These are phyloP conservation scores for Falco rusticolus DNA, from an alignment of 2,797 vertebrate genomes.

Conservation along the genomic window DNA sequence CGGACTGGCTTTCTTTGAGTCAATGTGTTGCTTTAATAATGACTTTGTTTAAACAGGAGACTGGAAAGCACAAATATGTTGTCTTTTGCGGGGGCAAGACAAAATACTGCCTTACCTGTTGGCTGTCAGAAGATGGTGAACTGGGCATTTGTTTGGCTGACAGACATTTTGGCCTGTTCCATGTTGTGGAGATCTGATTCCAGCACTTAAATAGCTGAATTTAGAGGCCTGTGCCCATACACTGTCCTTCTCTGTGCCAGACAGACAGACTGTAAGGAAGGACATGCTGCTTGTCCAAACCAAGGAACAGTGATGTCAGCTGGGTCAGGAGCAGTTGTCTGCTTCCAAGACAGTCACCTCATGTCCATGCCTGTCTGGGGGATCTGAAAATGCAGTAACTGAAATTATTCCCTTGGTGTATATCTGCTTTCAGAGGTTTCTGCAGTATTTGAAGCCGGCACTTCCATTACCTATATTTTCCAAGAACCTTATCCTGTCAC, in stretches of 20 bases:
- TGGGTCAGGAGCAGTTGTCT: neutral
- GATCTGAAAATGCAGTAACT: neutral
- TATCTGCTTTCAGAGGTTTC: constrained; percentile 88
- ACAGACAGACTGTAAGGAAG: neutral
- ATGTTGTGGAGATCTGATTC: neutral
- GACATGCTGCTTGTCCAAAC: neutral
- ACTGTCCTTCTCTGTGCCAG: neutral
- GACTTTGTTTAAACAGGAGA: neutral
- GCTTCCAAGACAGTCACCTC: neutral
- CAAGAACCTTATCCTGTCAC: constrained; percentile 96
- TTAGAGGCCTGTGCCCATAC: neutral
- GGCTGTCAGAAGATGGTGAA: neutral
- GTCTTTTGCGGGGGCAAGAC: neutral
- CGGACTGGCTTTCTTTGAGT: neutral
- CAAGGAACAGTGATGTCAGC: neutral
- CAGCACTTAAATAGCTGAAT: neutral
- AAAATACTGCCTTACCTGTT: neutral
- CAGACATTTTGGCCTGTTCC: neutral
- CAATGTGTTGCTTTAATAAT: neutral
- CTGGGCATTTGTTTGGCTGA: neutral
- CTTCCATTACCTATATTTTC: constrained; percentile 91
- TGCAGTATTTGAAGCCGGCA: constrained; percentile 89
- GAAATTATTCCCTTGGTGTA: constrained; percentile 16
- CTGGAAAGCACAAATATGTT: neutral
- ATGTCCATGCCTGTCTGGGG: neutral